A percentile compares a stretch with the other conserved stretches of the same genome.
Conservation (phyloP, 2,113 vertebrate genomes). For the Hypomesus transpacificus region DNA sequence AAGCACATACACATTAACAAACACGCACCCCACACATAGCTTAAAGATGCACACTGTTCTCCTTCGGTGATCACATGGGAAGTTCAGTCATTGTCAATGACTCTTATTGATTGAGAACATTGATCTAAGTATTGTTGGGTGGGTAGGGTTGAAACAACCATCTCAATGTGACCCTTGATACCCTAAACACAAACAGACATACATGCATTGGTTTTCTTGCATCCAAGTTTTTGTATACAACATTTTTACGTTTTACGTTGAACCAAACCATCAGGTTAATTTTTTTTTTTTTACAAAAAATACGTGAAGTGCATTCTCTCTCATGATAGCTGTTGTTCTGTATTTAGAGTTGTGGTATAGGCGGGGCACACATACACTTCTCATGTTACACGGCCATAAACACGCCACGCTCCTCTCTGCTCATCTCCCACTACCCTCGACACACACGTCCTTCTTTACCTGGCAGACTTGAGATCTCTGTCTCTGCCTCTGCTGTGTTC, state of each 20-base stretch:
- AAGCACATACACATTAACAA: conserved; percentile 10
- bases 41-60: conserved; percentile 56
- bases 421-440: background rate
- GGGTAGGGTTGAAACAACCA: conserved; percentile 53
- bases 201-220: background rate
- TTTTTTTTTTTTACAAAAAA: too few species aligned
- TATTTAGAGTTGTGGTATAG: conserved; percentile 58
- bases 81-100: conserved; percentile 67
- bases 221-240: too few species aligned
- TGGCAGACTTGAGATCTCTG: background rate
- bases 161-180: conserved; percentile 66
- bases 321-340: conserved; percentile 52
- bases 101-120: conserved; percentile 64
- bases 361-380: conserved; percentile 42
- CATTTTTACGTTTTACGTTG: too few species aligned
- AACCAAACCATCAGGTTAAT: too few species aligned
- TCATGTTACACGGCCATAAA: conserved; percentile 62
- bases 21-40: too few species aligned
- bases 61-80: conserved; percentile 58
- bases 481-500: too few species aligned
- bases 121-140: conserved; percentile 57
- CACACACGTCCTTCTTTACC: conserved; percentile 23
- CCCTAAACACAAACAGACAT: conserved; percentile 22
- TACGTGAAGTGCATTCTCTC: too few species aligned
- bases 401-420: conserved; percentile 30